These are phyloP conservation scores for Frieseomelitta varia DNA, from an alignment of 1,140 invertebrate genomes.

Conservation along the genomic window DNA sequence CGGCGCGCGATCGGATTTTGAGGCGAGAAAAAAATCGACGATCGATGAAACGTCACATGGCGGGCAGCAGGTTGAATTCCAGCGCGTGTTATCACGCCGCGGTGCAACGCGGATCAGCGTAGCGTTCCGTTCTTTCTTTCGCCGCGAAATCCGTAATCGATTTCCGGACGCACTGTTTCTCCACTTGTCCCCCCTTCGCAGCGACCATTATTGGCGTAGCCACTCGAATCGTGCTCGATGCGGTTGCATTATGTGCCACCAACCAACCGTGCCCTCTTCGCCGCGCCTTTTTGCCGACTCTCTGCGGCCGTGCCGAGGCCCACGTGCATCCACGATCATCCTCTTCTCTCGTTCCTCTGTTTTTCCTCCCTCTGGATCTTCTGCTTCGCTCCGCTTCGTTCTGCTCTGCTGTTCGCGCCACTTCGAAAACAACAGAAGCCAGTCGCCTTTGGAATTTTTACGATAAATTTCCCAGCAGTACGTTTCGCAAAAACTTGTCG, in stretches of 20 bases:
- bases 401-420: not conserved
- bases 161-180: constrained; percentile 20
- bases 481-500: not conserved
- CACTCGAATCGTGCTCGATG: constrained; percentile 20
- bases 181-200: not conserved
- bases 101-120: not conserved
- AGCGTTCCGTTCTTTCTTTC: constrained; percentile 11
- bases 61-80: constrained; percentile 26
- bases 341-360: not conserved
- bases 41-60: constrained; percentile 8
- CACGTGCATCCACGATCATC: constrained; percentile 4
- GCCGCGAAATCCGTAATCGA: constrained; percentile 53
- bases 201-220: constrained; percentile 14
- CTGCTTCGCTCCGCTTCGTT: not conserved
- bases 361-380: not conserved
- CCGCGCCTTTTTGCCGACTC: not conserved
- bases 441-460: constrained; percentile 1
- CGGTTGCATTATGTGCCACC: constrained; percentile 24
- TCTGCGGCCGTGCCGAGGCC: not conserved
- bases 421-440: not conserved
- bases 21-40: not conserved
- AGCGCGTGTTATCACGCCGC: constrained; percentile 39
- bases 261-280: constrained; percentile 5
- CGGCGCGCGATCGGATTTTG: not conserved
- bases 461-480: not conserved